Evolutionary conservation across 92 coral and sea anemone genomes (phyloP).

Genomic region (Zoanthus solanderi): DNA sequence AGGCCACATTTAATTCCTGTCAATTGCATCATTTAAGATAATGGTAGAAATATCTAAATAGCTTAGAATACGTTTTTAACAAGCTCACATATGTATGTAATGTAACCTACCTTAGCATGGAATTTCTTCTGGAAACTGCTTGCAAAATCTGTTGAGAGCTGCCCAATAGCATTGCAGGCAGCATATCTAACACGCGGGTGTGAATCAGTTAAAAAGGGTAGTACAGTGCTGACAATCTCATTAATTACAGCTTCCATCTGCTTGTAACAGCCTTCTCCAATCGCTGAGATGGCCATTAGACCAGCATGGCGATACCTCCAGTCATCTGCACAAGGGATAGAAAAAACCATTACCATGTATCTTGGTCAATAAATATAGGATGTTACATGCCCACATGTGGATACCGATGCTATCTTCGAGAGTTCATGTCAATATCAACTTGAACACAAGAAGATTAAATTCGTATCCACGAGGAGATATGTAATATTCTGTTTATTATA

Average conservation of each 20-base stretch:
- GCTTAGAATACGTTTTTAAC: too few relatives aligned
- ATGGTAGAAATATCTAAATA: too few relatives aligned
- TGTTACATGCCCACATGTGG: too few relatives aligned
- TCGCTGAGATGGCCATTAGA: constrained; percentile 97
- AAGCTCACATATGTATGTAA: background rate
- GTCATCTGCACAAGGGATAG: constrained; percentile 66
- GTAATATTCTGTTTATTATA: too few relatives aligned
- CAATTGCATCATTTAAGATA: too few relatives aligned
- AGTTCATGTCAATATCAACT: too few relatives aligned
- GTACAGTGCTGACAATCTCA: constrained; percentile 81
- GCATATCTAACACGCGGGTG: constrained; percentile 98
- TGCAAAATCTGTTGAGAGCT: constrained; percentile 99
- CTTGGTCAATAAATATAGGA: background rate
- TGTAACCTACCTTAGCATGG: constrained; percentile 77
- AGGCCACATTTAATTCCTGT: too few relatives aligned
- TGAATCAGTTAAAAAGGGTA: constrained; percentile 87
- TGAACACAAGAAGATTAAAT: background rate
- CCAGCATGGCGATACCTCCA: constrained; percentile 99
- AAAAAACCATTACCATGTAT: background rate
- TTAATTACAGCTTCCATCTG: constrained; percentile 87
- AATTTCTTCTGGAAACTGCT: constrained; percentile 93
- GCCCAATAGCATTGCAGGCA: constrained; percentile 98
- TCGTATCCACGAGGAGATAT: background rate
- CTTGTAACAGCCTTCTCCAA: constrained; percentile 98
- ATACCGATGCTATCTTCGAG: too few relatives aligned